Percentiles rank a stretch among this genome's conserved stretches.
These are phyloP conservation scores for Agapetus fuscipes DNA, from an alignment of 2,888 invertebrate species.

Conservation along the genomic window DNA sequence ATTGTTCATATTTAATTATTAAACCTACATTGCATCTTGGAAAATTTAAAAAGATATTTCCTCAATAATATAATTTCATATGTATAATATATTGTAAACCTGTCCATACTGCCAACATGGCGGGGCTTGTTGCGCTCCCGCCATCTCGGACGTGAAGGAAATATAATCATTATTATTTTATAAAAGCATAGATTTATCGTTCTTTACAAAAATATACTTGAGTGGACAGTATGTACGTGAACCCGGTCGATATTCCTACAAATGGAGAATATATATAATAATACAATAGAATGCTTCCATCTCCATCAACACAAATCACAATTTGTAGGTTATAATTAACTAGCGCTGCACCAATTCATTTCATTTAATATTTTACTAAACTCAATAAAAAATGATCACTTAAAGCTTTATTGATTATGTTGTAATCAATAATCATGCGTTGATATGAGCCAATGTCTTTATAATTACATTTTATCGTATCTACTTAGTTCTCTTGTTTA, in stretches of 20 bases:
- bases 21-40: constrained; percentile 19
- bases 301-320: constrained; percentile 19
- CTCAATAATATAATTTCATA: not conserved
- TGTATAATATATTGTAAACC: constrained; percentile 2
- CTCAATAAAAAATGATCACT: too few species aligned
- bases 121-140: too few species aligned
- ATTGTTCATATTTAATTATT: constrained; percentile 16
- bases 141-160: too few species aligned
- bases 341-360: constrained; percentile 16
- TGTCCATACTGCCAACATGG: not conserved
- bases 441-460: constrained; percentile 12
- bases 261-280: too few species aligned
- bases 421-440: too few species aligned
- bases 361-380: too few species aligned
- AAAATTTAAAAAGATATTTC: constrained; percentile 17
- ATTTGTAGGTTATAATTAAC: too few species aligned
- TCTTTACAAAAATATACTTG: constrained; percentile 19
- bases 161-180: not conserved
- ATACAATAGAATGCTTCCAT: too few species aligned
- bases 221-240: constrained; percentile 17
- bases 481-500: too few species aligned
- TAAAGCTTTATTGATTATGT: too few species aligned
- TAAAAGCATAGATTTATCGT: not conserved
- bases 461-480: too few species aligned
- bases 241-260: too few species aligned